A percentile compares a stretch with the other conserved stretches of the same genome.
Conservation (phyloP, 2,113 vertebrate genomes). For the Varanus komodoensis region DNA sequence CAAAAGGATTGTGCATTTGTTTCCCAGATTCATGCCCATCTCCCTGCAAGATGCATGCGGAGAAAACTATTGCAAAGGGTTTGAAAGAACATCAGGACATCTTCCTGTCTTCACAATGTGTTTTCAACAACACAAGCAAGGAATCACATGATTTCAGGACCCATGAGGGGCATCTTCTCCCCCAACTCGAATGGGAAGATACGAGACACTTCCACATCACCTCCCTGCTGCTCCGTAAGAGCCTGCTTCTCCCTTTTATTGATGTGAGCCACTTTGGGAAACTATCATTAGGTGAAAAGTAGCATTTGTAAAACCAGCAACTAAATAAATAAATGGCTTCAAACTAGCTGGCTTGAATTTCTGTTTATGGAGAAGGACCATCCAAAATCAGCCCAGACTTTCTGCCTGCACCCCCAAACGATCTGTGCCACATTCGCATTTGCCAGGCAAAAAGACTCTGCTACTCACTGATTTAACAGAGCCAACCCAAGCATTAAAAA, state of each 20-base stretch:
- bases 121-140: neutral
- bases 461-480: neutral
- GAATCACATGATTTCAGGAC: neutral
- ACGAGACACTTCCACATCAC: no score
- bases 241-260: no score
- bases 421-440: fast-evolving
- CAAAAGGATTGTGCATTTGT: neutral
- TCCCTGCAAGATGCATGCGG: neutral
- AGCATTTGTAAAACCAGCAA: no score
- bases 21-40: neutral
- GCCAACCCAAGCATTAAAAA: neutral
- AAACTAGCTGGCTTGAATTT: neutral
- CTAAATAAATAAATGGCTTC: neutral
- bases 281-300: no score
- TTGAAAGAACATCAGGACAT: neutral
- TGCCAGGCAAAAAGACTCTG: neutral
- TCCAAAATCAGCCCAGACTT: neutral
- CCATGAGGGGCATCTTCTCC: neutral
- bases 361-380: neutral
- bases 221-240: no score
- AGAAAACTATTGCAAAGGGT: neutral
- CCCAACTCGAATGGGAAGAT: no score
- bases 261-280: no score
- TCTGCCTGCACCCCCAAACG: neutral
- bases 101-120: no score